Conservation (phyloP, 2,113 vertebrate species). For the Petroica traversi region DNA sequence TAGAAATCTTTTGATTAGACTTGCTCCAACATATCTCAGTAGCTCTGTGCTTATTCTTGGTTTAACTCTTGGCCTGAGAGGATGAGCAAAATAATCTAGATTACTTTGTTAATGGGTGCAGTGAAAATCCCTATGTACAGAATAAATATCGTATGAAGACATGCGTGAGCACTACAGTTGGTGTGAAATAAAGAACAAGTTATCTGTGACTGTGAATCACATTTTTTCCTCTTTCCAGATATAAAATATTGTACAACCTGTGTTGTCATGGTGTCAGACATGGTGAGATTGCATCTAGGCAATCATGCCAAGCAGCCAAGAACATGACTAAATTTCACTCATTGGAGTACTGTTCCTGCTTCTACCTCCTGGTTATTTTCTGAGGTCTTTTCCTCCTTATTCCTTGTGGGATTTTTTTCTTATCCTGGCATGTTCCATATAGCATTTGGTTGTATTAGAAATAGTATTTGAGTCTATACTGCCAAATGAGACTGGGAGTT, state of each 20-base stretch:
- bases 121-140: not conserved
- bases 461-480: not conserved
- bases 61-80: not conserved
- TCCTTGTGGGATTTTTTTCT: not conserved
- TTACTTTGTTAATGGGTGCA: not conserved
- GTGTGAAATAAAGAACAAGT: not conserved
- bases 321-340: not conserved
- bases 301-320: not conserved
- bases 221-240: not conserved
- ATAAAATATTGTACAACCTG: not conserved
- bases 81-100: not conserved
- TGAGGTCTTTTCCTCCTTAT: not conserved
- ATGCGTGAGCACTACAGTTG: not conserved
- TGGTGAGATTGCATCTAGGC: not conserved
- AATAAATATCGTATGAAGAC: not conserved
- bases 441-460: not conserved
- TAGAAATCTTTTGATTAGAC: not conserved
- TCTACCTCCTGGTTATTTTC: not conserved
- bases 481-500: not conserved
- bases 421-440: not conserved
- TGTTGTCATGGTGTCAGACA: not conserved
- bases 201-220: not conserved
- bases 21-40: not conserved
- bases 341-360: not conserved
- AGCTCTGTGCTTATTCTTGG: not conserved